phyloP scores from a whole-genome alignment of 2,113 vertebrate genomes.

The Trachemys scripta region DNA sequence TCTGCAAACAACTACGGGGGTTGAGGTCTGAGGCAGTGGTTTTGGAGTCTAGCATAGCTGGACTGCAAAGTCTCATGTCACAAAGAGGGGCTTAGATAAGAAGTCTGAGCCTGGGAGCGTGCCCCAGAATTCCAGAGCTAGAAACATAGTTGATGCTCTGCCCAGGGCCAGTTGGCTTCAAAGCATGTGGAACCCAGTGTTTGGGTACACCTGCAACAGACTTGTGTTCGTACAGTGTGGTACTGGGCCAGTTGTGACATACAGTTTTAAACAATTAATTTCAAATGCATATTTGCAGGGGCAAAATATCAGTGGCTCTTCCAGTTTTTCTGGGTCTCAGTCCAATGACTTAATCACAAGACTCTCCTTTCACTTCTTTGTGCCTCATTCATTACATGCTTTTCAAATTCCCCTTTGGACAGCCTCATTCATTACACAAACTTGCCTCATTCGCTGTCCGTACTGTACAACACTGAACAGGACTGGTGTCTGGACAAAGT shows the following conservation, averaged over 20 bases:
- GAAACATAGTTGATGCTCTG: background rate
- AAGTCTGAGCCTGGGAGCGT: background rate
- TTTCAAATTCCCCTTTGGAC: background rate
- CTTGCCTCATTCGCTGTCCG: background rate
- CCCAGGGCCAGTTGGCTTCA: background rate
- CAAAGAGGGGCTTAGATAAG: background rate
- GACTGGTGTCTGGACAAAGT: background rate
- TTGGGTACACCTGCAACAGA: background rate
- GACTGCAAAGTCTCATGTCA: background rate
- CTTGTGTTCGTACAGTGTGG: background rate
- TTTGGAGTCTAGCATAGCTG: background rate
- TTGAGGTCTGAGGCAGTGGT: background rate
- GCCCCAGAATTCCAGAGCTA: background rate
- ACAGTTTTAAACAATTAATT: background rate
- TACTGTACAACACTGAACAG: background rate
- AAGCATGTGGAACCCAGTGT: background rate
- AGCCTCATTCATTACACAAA: background rate
- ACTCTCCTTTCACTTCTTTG: background rate
- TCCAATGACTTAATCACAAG: background rate
- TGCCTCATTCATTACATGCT: rapidly evolving
- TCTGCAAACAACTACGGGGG: background rate
- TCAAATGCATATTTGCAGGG: background rate
- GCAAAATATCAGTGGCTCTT: background rate
- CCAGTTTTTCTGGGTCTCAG: background rate
- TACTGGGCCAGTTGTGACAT: background rate